A percentile compares a stretch with the other conserved stretches of the same genome.
Evolutionary conservation across 2,888 invertebrate genomes (phyloP).

Genomic region (Andrena bicolor): DNA sequence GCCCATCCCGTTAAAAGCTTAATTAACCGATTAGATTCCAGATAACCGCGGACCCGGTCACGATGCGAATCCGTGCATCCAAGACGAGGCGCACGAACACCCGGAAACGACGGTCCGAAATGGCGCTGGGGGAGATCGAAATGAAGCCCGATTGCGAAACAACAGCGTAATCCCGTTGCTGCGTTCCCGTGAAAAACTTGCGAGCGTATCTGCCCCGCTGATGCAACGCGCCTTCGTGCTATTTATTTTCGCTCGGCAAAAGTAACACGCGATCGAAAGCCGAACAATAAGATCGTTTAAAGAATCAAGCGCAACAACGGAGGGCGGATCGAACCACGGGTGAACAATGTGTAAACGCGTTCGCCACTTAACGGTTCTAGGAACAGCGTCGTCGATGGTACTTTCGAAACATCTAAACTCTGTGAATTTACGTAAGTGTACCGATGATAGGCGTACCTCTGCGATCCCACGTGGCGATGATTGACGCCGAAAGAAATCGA

Average conservation of each 20-base stretch:
- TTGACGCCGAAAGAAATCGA: conserved; percentile 26
- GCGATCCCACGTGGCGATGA: conserved; percentile 50
- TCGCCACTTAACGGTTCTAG: conserved; percentile 60
- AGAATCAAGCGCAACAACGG: conserved; percentile 64
- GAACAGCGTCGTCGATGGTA: conserved; percentile 60
- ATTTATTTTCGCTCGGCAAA: conserved; percentile 59
- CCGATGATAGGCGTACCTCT: conserved; percentile 53
- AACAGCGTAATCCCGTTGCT: conserved; percentile 12
- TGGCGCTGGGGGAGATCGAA: conserved; percentile 25
- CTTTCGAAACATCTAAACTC: conserved; percentile 60
- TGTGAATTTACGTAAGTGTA: conserved; percentile 62
- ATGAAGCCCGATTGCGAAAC: conserved; percentile 42
- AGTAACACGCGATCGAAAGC: conserved; percentile 61
- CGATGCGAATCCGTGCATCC: conserved; percentile 48
- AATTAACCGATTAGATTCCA: conserved; percentile 64
- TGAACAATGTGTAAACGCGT: conserved; percentile 57
- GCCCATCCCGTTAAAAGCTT: conserved; percentile 52
- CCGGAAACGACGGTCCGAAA: conserved; percentile 42
- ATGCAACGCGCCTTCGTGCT: conserved; percentile 38
- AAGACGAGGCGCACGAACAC: conserved; percentile 51
- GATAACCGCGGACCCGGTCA: conserved; percentile 56
- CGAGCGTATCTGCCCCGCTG: conserved; percentile 18
- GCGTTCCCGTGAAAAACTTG: conserved; percentile 30
- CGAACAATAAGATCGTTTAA: conserved; percentile 68
- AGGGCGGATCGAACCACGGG: conserved; percentile 66